phyloP scores from a whole-genome alignment of 2,113 vertebrate species.

The Seriola aureovittata region DNA sequence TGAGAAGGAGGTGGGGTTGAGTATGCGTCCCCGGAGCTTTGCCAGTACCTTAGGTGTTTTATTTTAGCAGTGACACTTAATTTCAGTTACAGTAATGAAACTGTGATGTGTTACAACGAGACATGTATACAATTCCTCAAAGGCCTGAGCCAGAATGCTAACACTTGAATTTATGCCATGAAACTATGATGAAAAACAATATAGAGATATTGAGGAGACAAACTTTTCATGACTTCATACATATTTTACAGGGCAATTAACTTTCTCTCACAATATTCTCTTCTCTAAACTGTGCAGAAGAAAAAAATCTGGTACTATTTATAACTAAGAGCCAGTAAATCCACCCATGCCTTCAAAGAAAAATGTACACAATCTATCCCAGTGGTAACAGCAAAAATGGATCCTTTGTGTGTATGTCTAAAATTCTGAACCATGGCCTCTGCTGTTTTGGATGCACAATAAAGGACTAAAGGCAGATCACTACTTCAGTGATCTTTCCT shows the following conservation, averaged over 20 bases:
- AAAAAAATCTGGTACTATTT: background rate
- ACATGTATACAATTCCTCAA: conserved; percentile 50
- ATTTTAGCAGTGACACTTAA: conserved; percentile 76
- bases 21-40: conserved; percentile 59
- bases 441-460: background rate
- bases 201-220: conserved; percentile 40
- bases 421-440: background rate
- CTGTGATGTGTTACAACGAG: conserved; percentile 58
- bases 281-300: conserved; percentile 26
- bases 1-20: conserved; percentile 44
- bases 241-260: conserved; percentile 64
- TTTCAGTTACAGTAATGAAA: conserved; percentile 78
- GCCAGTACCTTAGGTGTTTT: conserved; percentile 68
- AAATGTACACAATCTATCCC: background rate
- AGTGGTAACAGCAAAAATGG: background rate
- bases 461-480: background rate
- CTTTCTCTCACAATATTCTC: conserved; percentile 35
- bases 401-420: background rate
- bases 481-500: background rate
- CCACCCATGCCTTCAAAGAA: background rate
- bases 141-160: conserved; percentile 43
- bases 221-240: conserved; percentile 52
- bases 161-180: conserved; percentile 34
- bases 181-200: conserved; percentile 45
- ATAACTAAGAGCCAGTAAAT: conserved; percentile 34